Percentiles rank a stretch among this genome's conserved stretches.
These are phyloP conservation scores for Calameuta idolon DNA, from an alignment of 2,888 invertebrate species.

Conservation along the genomic window DNA sequence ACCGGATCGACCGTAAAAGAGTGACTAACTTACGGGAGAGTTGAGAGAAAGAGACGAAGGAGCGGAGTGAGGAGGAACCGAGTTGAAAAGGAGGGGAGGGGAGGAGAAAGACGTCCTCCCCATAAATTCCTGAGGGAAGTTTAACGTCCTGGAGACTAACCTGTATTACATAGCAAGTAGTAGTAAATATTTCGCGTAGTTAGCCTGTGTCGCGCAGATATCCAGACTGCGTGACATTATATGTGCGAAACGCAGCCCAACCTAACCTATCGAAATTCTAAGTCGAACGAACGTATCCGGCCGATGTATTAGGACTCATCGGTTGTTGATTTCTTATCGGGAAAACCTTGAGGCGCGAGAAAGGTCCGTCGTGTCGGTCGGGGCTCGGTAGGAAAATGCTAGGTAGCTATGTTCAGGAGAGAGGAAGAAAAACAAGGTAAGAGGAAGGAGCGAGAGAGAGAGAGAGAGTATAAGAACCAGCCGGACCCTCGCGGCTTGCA, in stretches of 20 bases:
- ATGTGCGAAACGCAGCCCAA: not conserved
- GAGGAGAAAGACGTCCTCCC: not conserved
- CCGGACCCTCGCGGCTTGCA: not conserved
- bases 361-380: not conserved
- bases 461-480: constrained; percentile 7
- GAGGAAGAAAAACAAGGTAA: not conserved
- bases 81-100: not conserved
- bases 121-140: not conserved
- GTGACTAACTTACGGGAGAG: not conserved
- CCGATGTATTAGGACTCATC: not conserved
- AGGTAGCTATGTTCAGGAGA: constrained; percentile 10
- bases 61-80: constrained; percentile 1
- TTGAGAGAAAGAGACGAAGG: not conserved
- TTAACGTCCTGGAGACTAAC: not conserved
- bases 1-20: constrained; percentile 31
- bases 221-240: not conserved
- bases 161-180: not conserved
- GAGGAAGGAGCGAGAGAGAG: constrained; percentile 2
- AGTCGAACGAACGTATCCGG: not conserved
- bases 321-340: not conserved
- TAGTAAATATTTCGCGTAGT: not conserved
- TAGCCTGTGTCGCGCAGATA: not conserved
- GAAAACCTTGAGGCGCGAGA: not conserved
- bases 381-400: constrained; percentile 4
- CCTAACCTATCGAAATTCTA: not conserved